These are phyloP conservation scores for Sorex maritimensis DNA, from an alignment of 2,797 vertebrate species.

Conservation along the genomic window DNA sequence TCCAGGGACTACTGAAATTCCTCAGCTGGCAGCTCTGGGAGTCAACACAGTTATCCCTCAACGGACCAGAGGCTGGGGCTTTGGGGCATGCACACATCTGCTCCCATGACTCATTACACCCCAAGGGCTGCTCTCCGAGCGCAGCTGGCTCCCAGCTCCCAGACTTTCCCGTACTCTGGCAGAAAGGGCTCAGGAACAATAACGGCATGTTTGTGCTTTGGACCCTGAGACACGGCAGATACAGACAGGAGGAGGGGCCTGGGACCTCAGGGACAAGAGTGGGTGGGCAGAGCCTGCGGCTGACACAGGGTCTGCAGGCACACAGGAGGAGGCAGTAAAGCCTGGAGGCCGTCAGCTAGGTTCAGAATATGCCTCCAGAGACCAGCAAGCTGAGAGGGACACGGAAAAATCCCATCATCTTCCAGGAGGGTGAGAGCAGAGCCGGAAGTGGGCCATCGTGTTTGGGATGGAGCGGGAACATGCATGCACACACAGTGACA, in stretches of 20 bases:
- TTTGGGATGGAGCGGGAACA: neutral
- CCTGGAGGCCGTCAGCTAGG: no score
- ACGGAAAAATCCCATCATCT: neutral
- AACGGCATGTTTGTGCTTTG: neutral
- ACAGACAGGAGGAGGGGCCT: neutral
- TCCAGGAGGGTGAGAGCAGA: neutral
- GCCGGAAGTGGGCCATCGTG: neutral
- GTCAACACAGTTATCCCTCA: neutral
- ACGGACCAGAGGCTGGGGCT: neutral
- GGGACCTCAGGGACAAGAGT: neutral
- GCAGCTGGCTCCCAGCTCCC: neutral
- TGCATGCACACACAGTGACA: accelerated
- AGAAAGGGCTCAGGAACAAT: neutral
- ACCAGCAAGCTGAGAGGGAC: no score
- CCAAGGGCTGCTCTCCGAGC: neutral
- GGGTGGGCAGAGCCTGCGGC: neutral
- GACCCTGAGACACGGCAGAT: neutral
- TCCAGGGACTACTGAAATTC: neutral
- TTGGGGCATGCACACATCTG: neutral
- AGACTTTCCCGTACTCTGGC: neutral
- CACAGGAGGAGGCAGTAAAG: no score
- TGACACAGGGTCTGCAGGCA: neutral
- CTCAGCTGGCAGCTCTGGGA: neutral
- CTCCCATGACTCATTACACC: neutral
- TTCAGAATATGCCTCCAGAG: no score